Percentiles rank a stretch among this genome's conserved stretches.
Conservation (phyloP, 2,888 invertebrate genomes). For the Macaria notata region DNA sequence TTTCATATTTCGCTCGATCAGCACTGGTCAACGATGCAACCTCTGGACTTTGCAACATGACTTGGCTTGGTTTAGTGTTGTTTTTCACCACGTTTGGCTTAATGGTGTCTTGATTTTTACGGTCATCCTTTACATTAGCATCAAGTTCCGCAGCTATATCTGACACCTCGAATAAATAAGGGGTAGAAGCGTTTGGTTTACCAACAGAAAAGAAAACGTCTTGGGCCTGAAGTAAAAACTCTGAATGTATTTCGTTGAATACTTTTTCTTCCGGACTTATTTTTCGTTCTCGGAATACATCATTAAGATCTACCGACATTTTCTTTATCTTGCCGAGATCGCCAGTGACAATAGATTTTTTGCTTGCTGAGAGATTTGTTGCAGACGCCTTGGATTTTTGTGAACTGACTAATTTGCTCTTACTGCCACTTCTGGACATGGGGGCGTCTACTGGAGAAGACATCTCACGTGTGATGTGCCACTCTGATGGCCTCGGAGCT, state of each 20-base stretch:
- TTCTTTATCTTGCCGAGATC: not conserved
- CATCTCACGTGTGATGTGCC: conserved; percentile 50
- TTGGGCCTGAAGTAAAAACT: conserved; percentile 46
- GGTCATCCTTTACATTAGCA: conserved; percentile 42
- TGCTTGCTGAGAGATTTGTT: conserved; percentile 40
- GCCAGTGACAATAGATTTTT: conserved; percentile 21
- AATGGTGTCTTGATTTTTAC: not conserved
- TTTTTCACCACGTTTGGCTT: not conserved
- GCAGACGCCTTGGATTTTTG: conserved; percentile 30
- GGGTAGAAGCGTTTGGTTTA: conserved; percentile 24
- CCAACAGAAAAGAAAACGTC: conserved; percentile 38
- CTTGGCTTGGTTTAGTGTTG: not conserved
- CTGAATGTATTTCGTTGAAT: conserved; percentile 22
- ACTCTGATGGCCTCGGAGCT: conserved; percentile 46
- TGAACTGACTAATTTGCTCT: conserved; percentile 31
- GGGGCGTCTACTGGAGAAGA: not conserved
- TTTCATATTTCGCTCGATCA: not conserved
- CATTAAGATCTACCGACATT: not conserved
- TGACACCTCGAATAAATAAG: conserved; percentile 55
- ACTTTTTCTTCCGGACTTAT: conserved; percentile 32
- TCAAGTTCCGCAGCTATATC: conserved; percentile 54
- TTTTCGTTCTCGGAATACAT: not conserved
- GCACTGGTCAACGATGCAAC: not conserved
- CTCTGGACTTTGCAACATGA: not conserved
- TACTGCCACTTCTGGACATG: conserved; percentile 34